These are phyloP conservation scores for Polydrusus tereticollis DNA, from an alignment of 2,888 invertebrate species.

Conservation along the genomic window DNA sequence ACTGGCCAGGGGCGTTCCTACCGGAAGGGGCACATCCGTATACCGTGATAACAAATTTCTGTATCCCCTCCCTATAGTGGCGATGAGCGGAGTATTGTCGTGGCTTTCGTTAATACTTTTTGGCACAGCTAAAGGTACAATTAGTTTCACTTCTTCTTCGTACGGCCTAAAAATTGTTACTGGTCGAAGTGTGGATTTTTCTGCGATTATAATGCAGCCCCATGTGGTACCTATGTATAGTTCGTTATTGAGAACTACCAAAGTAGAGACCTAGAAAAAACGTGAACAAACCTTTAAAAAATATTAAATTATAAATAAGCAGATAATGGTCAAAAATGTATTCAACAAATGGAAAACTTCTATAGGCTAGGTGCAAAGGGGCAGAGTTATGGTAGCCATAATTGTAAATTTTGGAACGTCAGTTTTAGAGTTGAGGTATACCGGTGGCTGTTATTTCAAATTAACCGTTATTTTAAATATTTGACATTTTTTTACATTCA, in stretches of 20 bases:
- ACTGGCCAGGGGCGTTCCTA: conserved; percentile 64
- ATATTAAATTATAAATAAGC: no score
- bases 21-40: conserved; percentile 69
- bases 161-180: conserved; percentile 94
- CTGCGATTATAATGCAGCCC: conserved; percentile 94
- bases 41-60: conserved; percentile 80
- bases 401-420: no score
- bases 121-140: conserved; percentile 70
- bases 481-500: no score
- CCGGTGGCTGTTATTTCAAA: no score
- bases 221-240: conserved; percentile 94
- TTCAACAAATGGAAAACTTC: no score
- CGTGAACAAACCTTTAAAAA: background rate
- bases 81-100: conserved; percentile 72
- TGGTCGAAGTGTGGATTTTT: conserved; percentile 83
- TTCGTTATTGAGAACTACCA: conserved; percentile 77
- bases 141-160: conserved; percentile 81
- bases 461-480: no score
- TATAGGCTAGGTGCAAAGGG: background rate
- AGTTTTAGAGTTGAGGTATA: no score
- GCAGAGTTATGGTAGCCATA: no score
- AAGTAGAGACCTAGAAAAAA: conserved; percentile 73
- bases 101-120: conserved; percentile 64
- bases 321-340: no score
- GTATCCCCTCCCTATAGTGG: conserved; percentile 88